Conservation (phyloP, 2,113 vertebrate species). For the Tenebrosternarchus preto region DNA sequence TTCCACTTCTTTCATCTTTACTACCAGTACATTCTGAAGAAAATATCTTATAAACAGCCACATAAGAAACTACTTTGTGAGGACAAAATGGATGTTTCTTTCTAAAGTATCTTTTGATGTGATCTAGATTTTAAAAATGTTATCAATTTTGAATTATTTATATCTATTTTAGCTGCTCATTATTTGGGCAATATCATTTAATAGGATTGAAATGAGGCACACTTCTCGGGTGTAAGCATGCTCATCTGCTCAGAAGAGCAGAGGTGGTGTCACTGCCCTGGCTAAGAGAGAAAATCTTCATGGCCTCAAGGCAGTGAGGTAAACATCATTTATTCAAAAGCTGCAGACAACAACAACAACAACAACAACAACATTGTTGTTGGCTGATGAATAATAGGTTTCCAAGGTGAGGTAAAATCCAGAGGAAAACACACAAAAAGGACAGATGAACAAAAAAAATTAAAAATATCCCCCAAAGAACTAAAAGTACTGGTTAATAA, state of each 20-base stretch:
- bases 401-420: neutral
- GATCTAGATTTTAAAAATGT: conserved; percentile 4
- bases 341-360: conserved; percentile 30
- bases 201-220: conserved; percentile 24
- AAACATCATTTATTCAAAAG: conserved; percentile 44
- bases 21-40: neutral
- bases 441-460: neutral
- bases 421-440: neutral
- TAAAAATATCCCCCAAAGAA: neutral
- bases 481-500: neutral
- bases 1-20: neutral
- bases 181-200: neutral
- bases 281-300: conserved; percentile 8
- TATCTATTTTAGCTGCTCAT: neutral
- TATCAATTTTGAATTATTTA: neutral
- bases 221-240: conserved; percentile 8
- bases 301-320: conserved; percentile 6
- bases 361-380: conserved; percentile 23
- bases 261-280: conserved; percentile 14
- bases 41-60: neutral
- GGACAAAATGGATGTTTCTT: neutral
- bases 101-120: neutral
- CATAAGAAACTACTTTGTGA: neutral
- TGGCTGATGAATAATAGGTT: conserved; percentile 26
- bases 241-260: conserved; percentile 16